Evolutionary conservation across 2,113 vertebrate genomes (phyloP).

Genomic region (Cephalopholis sonnerati): DNA sequence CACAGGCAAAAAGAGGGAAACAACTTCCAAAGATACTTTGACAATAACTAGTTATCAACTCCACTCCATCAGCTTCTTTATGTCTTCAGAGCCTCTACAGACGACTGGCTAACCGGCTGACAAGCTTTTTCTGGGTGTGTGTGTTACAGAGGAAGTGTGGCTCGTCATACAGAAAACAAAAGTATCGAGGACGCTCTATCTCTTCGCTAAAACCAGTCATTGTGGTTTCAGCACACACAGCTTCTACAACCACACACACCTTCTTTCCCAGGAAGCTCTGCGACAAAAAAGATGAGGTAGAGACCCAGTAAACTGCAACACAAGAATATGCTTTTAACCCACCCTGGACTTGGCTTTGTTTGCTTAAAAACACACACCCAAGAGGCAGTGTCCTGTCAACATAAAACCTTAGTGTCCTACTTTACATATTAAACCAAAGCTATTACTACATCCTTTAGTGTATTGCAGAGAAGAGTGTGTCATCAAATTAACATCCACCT

Average conservation of each 20-base stretch:
- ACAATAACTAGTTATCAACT: neutral
- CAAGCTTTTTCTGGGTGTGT: neutral
- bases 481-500: neutral
- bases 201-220: neutral
- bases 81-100: neutral
- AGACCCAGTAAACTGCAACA: neutral
- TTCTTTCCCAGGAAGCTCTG: neutral
- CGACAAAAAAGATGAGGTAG: neutral
- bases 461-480: neutral
- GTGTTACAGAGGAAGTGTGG: neutral
- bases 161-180: neutral
- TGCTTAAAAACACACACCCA: neutral
- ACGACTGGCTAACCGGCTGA: neutral
- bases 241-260: neutral
- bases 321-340: neutral
- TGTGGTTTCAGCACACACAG: conserved; percentile 9
- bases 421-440: neutral
- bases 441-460: neutral
- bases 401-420: neutral
- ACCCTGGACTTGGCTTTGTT: neutral
- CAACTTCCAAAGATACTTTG: neutral
- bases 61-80: neutral
- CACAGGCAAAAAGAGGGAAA: neutral
- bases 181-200: neutral
- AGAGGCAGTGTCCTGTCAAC: neutral